Evolutionary conservation across 1,140 invertebrate genomes (phyloP).

Genomic region (Caenorhabditis inopinata): DNA sequence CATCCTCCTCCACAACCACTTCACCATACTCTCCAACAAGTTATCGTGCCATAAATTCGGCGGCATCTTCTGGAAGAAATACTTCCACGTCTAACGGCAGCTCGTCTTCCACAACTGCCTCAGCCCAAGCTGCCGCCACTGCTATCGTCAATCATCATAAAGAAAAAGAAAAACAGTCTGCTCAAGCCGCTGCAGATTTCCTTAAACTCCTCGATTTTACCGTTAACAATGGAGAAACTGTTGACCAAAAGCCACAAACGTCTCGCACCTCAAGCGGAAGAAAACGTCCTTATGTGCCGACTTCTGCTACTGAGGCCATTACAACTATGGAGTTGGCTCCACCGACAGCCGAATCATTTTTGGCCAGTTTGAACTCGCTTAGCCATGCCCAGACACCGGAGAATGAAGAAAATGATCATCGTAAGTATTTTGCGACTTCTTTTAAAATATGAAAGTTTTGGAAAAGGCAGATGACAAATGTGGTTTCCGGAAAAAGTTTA

Average conservation of each 20-base stretch:
- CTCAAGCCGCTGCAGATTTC: neutral
- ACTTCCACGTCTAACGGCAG: neutral
- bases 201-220: neutral
- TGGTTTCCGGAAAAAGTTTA: no score
- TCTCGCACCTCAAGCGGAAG: neutral
- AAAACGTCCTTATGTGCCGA: neutral
- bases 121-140: slow-evolving; percentile 2
- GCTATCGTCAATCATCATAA: slow-evolving; percentile 24
- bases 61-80: neutral
- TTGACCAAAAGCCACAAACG: neutral
- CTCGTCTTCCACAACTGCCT: neutral
- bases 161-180: neutral
- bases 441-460: no score
- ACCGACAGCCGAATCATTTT: neutral
- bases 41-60: neutral
- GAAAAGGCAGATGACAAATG: no score
- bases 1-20: neutral
- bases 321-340: slow-evolving; percentile 4
- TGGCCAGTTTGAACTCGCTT: neutral
- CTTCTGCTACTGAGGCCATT: neutral
- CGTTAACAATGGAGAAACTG: neutral
- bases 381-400: slow-evolving; percentile 15
- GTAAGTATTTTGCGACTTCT: neutral
- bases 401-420: slow-evolving; percentile 19
- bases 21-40: neutral